phyloP scores from a whole-genome alignment of 2,113 vertebrate genomes.

The Abramis brama region DNA sequence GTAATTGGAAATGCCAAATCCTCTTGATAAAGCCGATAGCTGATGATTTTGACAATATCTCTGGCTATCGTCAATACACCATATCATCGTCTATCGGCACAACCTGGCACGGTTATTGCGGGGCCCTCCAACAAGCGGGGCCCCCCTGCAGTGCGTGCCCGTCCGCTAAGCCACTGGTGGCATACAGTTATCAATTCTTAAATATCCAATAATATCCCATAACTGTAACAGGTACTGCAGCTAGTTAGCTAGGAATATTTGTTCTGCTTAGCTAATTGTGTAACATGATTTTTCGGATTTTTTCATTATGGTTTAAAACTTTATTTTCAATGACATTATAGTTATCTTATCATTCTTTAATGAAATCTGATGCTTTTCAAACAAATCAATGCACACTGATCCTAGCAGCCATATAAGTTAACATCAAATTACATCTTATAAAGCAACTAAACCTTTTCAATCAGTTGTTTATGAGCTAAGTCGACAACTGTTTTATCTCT shows the following conservation, averaged over 20 bases:
- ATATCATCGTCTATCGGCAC: too few relatives aligned
- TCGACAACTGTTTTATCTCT: neutral
- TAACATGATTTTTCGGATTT: neutral
- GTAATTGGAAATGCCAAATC: too few relatives aligned
- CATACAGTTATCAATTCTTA: neutral
- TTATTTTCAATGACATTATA: neutral
- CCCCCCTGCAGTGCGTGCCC: too few relatives aligned
- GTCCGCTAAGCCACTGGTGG: too few relatives aligned
- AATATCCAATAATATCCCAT: neutral
- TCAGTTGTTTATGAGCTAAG: neutral
- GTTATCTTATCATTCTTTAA: neutral
- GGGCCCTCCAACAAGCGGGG: too few relatives aligned
- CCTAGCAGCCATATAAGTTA: neutral
- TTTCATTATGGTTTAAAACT: neutral
- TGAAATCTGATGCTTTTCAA: neutral
- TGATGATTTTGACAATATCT: too few relatives aligned
- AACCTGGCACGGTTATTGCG: too few relatives aligned
- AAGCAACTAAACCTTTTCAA: neutral
- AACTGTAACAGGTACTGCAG: neutral
- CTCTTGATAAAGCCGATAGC: too few relatives aligned
- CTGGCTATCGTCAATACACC: too few relatives aligned
- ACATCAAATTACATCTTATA: neutral
- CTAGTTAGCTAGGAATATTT: neutral
- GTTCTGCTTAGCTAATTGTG: neutral
- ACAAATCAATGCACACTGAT: neutral